These are phyloP conservation scores for Salarias fasciatus DNA, from an alignment of 2,797 vertebrate species.

Conservation along the genomic window DNA sequence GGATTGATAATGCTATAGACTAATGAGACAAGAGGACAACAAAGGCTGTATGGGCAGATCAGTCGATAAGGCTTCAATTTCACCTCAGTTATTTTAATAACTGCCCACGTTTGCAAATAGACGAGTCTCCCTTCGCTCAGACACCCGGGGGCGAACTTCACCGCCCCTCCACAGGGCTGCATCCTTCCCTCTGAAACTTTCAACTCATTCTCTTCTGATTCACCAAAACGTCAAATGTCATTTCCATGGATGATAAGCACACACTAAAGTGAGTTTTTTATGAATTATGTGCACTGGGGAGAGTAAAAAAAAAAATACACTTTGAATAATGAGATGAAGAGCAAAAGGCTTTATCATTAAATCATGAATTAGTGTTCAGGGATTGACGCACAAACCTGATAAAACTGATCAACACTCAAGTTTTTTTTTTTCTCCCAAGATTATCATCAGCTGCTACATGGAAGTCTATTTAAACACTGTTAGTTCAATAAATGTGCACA, in stretches of 20 bases:
- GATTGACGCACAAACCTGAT: no score
- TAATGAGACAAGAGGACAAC: conserved; percentile 68
- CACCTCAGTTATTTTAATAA: conserved; percentile 73
- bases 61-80: conserved; percentile 75
- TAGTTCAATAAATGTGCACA: no score
- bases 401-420: no score
- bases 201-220: conserved; percentile 8
- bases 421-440: no score
- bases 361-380: conserved; percentile 3
- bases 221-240: conserved; percentile 10
- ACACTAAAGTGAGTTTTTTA: conserved; percentile 24
- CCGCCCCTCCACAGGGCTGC: conserved; percentile 17
- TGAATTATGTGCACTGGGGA: conserved; percentile 24
- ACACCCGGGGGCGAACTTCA: conserved; percentile 35
- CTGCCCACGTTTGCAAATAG: conserved; percentile 64
- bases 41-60: conserved; percentile 64
- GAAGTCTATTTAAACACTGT: no score
- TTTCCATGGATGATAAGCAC: conserved; percentile 30
- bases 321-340: conserved; percentile 20
- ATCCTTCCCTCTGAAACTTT: conserved; percentile 19
- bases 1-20: conserved; percentile 53
- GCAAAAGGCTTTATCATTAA: conserved; percentile 26
- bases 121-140: no score
- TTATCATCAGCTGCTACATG: no score
- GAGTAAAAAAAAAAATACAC: conserved; percentile 15